Percentiles rank a stretch among this genome's conserved stretches.
Conservation (phyloP, 2,113 vertebrate genomes). For the Raja brachyura region DNA sequence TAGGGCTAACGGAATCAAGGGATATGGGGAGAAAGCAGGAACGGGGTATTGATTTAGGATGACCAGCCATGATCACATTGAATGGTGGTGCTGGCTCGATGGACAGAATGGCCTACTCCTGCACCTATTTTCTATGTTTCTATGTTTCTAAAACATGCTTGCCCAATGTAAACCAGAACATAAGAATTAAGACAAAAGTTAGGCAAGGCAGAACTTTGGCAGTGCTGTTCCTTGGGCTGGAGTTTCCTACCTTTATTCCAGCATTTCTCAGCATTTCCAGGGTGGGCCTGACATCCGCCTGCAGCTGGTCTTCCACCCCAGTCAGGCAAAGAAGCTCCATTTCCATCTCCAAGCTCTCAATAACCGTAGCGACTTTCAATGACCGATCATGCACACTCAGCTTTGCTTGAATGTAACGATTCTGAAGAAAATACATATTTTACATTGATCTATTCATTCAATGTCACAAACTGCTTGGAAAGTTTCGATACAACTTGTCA, state of each 20-base stretch:
- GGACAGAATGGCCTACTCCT: too few species aligned
- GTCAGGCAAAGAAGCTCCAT: conserved; percentile 95
- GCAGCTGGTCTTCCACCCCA: conserved; percentile 90
- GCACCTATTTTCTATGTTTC: too few species aligned
- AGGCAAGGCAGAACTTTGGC: not conserved
- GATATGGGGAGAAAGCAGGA: too few species aligned
- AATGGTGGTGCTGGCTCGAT: too few species aligned
- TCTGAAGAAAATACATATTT: conserved; percentile 54
- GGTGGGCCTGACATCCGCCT: conserved; percentile 83
- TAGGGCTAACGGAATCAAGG: too few species aligned
- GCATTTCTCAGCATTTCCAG: conserved; percentile 91
- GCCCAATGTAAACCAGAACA: too few species aligned
- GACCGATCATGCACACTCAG: conserved; percentile 92
- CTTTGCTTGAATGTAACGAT: conserved; percentile 88
- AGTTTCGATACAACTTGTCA: not conserved
- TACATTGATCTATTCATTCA: not conserved
- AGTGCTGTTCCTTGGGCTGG: not conserved
- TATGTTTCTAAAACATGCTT: too few species aligned
- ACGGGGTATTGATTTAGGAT: too few species aligned
- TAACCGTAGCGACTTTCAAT: conserved; percentile 90
- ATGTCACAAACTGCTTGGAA: not conserved
- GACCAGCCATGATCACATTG: too few species aligned
- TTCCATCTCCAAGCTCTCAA: conserved; percentile 96
- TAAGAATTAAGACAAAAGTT: not conserved
- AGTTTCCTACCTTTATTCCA: conserved; percentile 77